Evolutionary conservation across 1,140 invertebrate species (phyloP), one percentile per base, ranked within the genome.

Genomic region (Helicoverpa armigera): DNA sequence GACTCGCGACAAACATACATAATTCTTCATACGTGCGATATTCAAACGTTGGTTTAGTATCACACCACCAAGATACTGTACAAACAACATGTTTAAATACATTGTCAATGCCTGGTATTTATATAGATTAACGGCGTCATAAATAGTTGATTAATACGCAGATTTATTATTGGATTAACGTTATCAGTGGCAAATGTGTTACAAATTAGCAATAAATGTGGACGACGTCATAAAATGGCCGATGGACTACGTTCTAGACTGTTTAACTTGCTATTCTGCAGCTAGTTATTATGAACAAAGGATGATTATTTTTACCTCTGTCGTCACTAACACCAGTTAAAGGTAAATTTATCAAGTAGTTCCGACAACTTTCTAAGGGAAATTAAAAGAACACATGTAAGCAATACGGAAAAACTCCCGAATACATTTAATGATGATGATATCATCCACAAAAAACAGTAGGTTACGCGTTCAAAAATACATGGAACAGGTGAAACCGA

Each of bases 401-500:
- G 58, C 18, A 48, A 61, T 76, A 76, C 58, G 35, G 35, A 51
- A 76, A 69, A 54, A 43, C 48, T 43, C 7, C 56, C 73, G 53
- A 60, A 67, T 53, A 53, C 54, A 56, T 70, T 67, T 79, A 82
- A 82, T 82, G 79, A 83, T 85, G 82, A 85, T 86, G 83, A 86
- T 83, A 82, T 86, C 83, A 86, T 83, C 82, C 50, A 73, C 61
- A 50, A 60, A 83, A 80, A 84, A 82, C 82, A 73, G 74, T 80
- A 79, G 81, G 79, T 77, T 77, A 80, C 82, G 54, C 56, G 82
- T 85, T 86, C 85, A 84, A 84, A 87, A 87, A 87, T 85, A 87
- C 82, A 74, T 86, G 75, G 82, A 82, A 81, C 83, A 87, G 86
- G 84, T 87, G 79, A 87, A 80, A 80, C 76, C 35, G 77, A 80